Base-by-base conservation (phyloP, 1,140 invertebrate species). In the Brachionus manjavacas region DNA sequence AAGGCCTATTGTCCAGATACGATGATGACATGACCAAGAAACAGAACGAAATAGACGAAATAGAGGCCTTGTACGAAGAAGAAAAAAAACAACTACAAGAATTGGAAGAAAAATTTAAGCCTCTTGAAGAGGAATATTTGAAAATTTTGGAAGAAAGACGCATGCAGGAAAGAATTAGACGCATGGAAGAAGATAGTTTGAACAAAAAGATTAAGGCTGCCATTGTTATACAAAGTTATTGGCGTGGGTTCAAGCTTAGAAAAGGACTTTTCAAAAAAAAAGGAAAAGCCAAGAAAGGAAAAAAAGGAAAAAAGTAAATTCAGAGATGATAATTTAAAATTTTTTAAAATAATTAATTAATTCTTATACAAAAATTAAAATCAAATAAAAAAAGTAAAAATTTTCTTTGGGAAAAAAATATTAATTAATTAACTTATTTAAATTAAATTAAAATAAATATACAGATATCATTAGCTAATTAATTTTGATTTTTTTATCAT, bases 191-290 rank as follows among this genome's bases (percentile, higher is more conserved):
- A 35, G 81, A 68, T 2, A 84, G 66, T 14, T 70, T 84, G 64
- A 72, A 84, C 14, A 72, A 84, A 41, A 68, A 72, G 52, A 46
- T 84, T 6, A 72, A 68, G 16, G 81, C 81, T 49, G 81, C 81
- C 11, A 23, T 84, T 16, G 41, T 70, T 20, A 84, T 84, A 12
- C 81, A 84, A 84, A 84, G 81, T 16, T 84, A 72, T 52, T 68
- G 60, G 60, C 60, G 81, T 16, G 60, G 81, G 49, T 84, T 84
- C 31, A 84, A 84, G 46, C 31, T 81, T 7, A 23, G 81, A 11
- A 84, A 70, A 60, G 81, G 81, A 3, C 46, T 84, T 35, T 84
- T 84, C 23, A 84, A 84, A 60, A 84, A 84, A 23, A 84, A 84
- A 49, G 66, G 66, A n/a, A 84, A 84, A 72, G 64, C 64, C 31